Evolutionary conservation across 2,888 invertebrate species (phyloP), one percentile per base, ranked within the genome.

Genomic region (Strigamia maritima): DNA sequence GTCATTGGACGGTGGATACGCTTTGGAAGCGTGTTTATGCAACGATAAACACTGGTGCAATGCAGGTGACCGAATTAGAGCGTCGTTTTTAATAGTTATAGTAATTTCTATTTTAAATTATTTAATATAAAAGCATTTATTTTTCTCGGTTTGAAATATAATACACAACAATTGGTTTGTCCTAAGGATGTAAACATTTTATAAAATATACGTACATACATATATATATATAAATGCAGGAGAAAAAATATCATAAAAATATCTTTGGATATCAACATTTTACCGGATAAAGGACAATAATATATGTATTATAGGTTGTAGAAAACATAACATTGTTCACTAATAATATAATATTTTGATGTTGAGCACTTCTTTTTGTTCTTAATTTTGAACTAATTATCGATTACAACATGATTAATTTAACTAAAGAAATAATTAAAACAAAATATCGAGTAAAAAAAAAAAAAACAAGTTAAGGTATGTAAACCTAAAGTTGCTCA

Each of bases 31-130:
- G 16, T 79, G 79, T 75, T 28, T 79, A 10, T 79, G 79, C 19
- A 49, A 49, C 12, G 79, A 44, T 28, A 38, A 74, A 38, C n/a
- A 75, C 26, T 79, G 75, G 74, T 79, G 79, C 28, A 79, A 79
- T 31, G 35, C 31, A 26, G 77, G 22, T 40, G 40, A 24, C 7
- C 10, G 24, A 38, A 24, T 54, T 1, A 77, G 24, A 44, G 19
- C 10, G 2, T 16, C 22, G 0, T 38, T 24, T 28, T 22, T 49
- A 4, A n/a, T 26, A 1, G 24, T 77, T 44, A 54, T 77, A 28
- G 49, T 54, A 24, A 49, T 77, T 77, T 44, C 6, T 49, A 28
- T 31, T 54, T 28, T 77, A 77, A 70, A 26, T 70, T 16, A 70
- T 26, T 6, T 14, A 16, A 1, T 70, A 70, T 70, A 70, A 70